phyloP scores from a whole-genome alignment of 1,140 invertebrate species.

The Eriocheir sinensis region DNA sequence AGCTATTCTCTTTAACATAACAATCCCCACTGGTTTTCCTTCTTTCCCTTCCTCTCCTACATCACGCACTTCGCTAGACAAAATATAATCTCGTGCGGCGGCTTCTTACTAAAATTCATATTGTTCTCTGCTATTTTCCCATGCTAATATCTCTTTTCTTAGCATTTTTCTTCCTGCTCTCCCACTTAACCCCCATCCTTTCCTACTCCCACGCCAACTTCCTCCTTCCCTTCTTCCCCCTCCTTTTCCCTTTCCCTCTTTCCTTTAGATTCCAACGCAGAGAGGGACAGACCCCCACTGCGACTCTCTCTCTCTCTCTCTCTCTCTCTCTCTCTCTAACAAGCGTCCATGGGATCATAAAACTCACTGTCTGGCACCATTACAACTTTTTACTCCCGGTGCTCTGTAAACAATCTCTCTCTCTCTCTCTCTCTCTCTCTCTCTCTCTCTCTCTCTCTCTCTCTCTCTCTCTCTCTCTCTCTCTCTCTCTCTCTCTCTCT shows the following conservation, averaged over 20 bases:
- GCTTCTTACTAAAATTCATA: too few relatives aligned
- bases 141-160: too few relatives aligned
- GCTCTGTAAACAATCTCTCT: constrained; percentile 48
- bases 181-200: too few relatives aligned
- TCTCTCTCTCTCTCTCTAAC: constrained; percentile 16
- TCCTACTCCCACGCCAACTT: background rate
- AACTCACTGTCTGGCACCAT: constrained; percentile 48
- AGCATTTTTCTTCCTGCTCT: too few relatives aligned
- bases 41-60: background rate
- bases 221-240: too few relatives aligned
- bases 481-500: constrained; percentile 38
- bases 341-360: constrained; percentile 68
- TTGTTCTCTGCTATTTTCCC: too few relatives aligned
- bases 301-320: background rate
- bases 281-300: too few relatives aligned
- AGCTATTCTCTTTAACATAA: background rate
- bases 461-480: background rate
- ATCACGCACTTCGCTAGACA: background rate
- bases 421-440: constrained; percentile 35
- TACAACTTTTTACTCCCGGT: constrained; percentile 43
- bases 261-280: too few relatives aligned
- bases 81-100: too few relatives aligned
- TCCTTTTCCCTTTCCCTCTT: background rate
- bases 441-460: constrained; percentile 34
- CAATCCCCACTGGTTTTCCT: background rate